Percentiles rank a stretch among this genome's conserved stretches.
Conservation (phyloP, 2,113 vertebrate species). For the Mesoclemmys tuberculata region DNA sequence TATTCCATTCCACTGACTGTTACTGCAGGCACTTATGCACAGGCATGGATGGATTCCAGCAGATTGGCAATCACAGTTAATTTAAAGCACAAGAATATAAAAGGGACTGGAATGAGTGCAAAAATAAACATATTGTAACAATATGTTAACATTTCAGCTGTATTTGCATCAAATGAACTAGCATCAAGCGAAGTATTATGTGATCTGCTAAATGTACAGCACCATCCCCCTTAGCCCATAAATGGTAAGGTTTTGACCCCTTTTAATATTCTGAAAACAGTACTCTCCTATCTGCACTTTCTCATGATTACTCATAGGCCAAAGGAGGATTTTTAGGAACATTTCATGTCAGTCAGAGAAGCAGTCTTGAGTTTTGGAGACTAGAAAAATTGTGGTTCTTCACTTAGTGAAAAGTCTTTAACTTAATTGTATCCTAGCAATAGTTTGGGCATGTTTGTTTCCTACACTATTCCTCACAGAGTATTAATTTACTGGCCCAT, state of each 20-base stretch:
- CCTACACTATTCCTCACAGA: background rate
- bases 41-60: background rate
- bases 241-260: rapidly evolving
- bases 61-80: background rate
- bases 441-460: background rate
- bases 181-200: background rate
- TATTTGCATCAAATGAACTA: background rate
- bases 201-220: background rate
- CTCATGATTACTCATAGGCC: background rate
- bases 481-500: background rate
- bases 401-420: background rate
- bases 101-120: background rate
- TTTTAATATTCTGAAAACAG: background rate
- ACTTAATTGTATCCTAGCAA: background rate
- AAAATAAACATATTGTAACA: background rate
- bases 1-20: background rate
- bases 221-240: background rate
- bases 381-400: background rate
- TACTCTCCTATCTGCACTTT: background rate
- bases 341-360: background rate
- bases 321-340: background rate
- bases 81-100: slow-evolving; percentile 3
- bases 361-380: background rate
- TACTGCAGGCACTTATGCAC: background rate
- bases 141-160: background rate